These are phyloP conservation scores for Sminthurides aquaticus DNA, from an alignment of 2,888 invertebrate genomes.

Conservation along the genomic window DNA sequence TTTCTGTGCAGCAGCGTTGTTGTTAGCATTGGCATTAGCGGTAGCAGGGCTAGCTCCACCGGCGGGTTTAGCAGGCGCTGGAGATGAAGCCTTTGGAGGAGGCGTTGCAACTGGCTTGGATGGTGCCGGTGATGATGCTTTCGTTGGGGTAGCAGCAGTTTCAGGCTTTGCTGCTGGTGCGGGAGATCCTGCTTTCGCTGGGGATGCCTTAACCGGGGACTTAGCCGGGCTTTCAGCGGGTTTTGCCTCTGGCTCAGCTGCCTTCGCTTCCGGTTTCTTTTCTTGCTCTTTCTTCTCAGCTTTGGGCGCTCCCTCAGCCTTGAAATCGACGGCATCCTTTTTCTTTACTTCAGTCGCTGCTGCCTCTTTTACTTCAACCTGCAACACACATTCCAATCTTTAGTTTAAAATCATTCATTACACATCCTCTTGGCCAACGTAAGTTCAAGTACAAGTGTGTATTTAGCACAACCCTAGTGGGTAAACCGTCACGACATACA, in stretches of 20 bases:
- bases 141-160: constrained; percentile 3
- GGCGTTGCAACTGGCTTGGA: not conserved
- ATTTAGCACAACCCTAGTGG: too few relatives aligned
- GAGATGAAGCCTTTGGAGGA: constrained; percentile 19
- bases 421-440: too few relatives aligned
- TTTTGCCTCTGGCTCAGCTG: constrained; percentile 18
- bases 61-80: constrained; percentile 16
- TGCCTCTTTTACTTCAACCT: constrained; percentile 9
- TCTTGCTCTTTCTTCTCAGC: not conserved
- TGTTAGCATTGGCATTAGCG: not conserved
- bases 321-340: constrained; percentile 23
- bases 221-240: constrained; percentile 23
- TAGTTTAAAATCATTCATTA: too few relatives aligned
- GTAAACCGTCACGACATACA: too few relatives aligned
- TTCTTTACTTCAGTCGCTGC: constrained; percentile 12
- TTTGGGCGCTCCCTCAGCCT: constrained; percentile 9
- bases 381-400: too few relatives aligned
- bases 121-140: constrained; percentile 3
- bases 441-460: too few relatives aligned
- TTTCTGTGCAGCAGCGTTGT: constrained; percentile 19
- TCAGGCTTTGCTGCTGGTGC: constrained; percentile 19
- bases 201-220: constrained; percentile 21
- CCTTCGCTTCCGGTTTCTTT: constrained; percentile 2
- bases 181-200: constrained; percentile 22
- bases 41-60: constrained; percentile 12